A percentile compares a stretch with the other conserved stretches of the same genome.
Evolutionary conservation across 2,888 invertebrate species (phyloP).

Genomic region (Himalopsyche kuldschensis): DNA sequence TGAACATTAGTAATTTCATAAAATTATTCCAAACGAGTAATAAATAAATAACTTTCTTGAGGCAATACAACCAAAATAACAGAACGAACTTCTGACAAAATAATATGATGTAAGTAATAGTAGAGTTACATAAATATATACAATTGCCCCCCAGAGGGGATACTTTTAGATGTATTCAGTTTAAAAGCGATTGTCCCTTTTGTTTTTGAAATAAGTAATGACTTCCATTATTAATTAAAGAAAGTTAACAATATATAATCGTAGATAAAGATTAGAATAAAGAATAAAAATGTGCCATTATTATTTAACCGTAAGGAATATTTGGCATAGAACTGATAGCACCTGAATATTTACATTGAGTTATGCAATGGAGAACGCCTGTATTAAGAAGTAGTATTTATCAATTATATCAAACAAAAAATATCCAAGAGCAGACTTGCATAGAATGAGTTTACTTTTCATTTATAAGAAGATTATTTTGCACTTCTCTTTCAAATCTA

Average conservation of each 20-base stretch:
- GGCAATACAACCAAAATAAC: neutral
- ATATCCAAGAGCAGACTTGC: no score
- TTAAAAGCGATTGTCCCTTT: conserved; percentile 27
- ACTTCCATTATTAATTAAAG: conserved; percentile 34
- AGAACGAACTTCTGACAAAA: neutral
- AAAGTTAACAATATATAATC: conserved; percentile 23
- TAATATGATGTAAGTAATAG: neutral
- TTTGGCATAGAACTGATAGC: conserved; percentile 24
- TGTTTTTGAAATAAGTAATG: conserved; percentile 26
- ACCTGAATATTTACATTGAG: neutral
- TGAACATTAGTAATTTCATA: neutral
- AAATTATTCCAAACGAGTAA: neutral
- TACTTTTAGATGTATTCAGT: conserved; percentile 37
- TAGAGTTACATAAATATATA: conserved; percentile 6
- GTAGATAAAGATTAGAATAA: conserved; percentile 23
- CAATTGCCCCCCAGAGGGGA: conserved; percentile 11
- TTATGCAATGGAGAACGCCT: neutral
- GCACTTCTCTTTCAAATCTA: no score
- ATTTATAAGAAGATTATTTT: no score
- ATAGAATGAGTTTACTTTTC: no score
- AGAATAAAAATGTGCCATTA: conserved; percentile 34
- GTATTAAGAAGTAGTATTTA: neutral
- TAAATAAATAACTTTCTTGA: neutral
- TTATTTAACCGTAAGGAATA: conserved; percentile 16
- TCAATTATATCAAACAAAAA: no score